Base-by-base conservation (phyloP, 1,140 invertebrate genomes). In the Colletes latitarsis region DNA sequence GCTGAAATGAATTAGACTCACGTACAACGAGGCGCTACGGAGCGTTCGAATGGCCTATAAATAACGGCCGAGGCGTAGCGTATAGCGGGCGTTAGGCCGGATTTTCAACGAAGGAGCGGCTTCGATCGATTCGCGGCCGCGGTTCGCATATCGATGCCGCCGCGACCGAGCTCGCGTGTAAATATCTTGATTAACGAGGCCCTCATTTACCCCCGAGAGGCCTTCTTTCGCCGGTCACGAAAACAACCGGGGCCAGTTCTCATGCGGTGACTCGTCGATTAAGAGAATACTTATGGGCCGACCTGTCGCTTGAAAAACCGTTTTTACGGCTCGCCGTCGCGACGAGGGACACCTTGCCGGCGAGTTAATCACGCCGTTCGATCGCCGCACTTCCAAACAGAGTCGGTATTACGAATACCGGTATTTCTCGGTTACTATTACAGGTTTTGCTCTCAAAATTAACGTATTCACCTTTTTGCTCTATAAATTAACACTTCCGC, bases 111-210 rank as follows among this genome's bases (percentile, higher is more conserved):
- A 83, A 88, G 87, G 84, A 85, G 82, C 87, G 86, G 87, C 86
- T 82, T 66, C 86, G 78, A 86, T 88, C 82, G 87, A 88, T 86
- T 73, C 79, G 73, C 82, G 66, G 85, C 75, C 78, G 73, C 81
- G 77, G 74, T 68, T 70, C 74, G 87, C 87, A 88, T 88, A 88
- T 88, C 83, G 85, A 88, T 84, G 85, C 74, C 79, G 43, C 52
- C 39, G 57, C 74, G 76, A 90, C 89, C 79, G 77, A 87, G 84
- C 84, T 76, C 82, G 83, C 86, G 87, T 89, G 90, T 88, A 89
- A 91, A 91, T 91, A 90, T 87, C 91, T 92, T 86, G 87, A 91
- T 91, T 90, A 90, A 90, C 84, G 84, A 87, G 81, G 53, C 66
- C 83, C 84, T 75, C 77, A 58, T 73, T 82, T 82, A 78, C 68